These are phyloP conservation scores for Channallabes apus DNA, from an alignment of 2,797 vertebrate genomes.

Conservation along the genomic window DNA sequence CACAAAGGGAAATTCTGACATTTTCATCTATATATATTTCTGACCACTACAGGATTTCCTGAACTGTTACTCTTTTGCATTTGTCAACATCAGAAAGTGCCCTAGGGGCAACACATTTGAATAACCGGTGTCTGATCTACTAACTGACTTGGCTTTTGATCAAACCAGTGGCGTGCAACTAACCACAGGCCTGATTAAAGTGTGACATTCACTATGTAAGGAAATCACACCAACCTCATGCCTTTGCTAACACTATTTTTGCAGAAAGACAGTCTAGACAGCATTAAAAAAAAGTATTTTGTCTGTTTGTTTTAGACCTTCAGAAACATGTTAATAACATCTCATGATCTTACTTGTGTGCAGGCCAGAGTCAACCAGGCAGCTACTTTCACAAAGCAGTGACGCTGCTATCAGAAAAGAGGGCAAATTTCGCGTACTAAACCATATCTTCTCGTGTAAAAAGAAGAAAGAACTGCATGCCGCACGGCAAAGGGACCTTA, in stretches of 20 bases:
- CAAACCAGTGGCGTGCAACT: not conserved
- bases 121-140: not conserved
- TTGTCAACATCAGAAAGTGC: not conserved
- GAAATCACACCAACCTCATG: not conserved
- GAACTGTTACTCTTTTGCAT: not conserved
- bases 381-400: constrained; percentile 65
- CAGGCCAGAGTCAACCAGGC: constrained; percentile 69
- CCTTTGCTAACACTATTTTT: not conserved
- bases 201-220: not conserved
- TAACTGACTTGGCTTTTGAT: not conserved
- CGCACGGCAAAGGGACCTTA: constrained; percentile 63
- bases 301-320: not conserved
- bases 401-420: constrained; percentile 73
- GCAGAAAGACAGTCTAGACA: not conserved
- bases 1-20: not conserved
- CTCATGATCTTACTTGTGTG: constrained; percentile 10
- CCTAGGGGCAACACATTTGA: not conserved
- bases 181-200: not conserved
- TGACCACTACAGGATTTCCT: not conserved
- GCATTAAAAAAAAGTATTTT: not conserved
- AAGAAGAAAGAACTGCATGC: constrained; percentile 76
- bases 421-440: constrained; percentile 76
- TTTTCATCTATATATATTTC: not conserved
- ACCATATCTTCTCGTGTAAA: constrained; percentile 83
- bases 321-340: not conserved